phyloP scores from a whole-genome alignment of 2,797 vertebrate genomes.

The Odontamblyopus rebecca region DNA sequence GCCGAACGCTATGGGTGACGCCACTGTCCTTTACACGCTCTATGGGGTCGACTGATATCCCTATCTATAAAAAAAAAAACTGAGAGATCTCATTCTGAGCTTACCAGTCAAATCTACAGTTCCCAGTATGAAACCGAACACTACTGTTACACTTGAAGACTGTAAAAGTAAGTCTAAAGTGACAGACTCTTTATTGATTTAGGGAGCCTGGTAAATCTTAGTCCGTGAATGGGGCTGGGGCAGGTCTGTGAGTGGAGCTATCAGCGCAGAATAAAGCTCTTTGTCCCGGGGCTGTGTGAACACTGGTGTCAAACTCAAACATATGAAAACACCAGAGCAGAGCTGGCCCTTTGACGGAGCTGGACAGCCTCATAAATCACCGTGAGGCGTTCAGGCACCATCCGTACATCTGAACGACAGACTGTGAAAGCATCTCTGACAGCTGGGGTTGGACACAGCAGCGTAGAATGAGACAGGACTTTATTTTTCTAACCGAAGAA shows the following conservation, averaged over 20 bases:
- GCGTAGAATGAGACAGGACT: conserved; percentile 23
- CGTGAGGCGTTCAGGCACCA: conserved; percentile 44
- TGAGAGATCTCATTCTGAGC: too few species aligned
- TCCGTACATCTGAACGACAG: conserved; percentile 31
- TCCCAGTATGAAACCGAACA: not conserved
- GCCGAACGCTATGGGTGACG: too few species aligned
- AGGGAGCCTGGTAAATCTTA: not conserved
- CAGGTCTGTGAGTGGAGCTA: conserved; percentile 37
- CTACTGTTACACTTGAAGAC: conserved; percentile 9
- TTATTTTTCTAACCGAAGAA: conserved; percentile 45
- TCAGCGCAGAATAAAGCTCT: conserved; percentile 67
- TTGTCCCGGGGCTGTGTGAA: conserved; percentile 64
- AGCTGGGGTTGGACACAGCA: conserved; percentile 35
- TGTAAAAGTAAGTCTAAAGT: conserved; percentile 15
- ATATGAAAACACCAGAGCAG: conserved; percentile 59
- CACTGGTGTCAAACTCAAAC: conserved; percentile 60
- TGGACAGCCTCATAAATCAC: conserved; percentile 70
- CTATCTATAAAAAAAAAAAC: too few species aligned
- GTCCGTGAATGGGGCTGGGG: conserved; percentile 22
- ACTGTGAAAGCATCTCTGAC: conserved; percentile 57
- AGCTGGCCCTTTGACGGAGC: conserved; percentile 43
- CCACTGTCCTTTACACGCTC: too few species aligned
- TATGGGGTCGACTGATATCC: too few species aligned
- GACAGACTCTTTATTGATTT: conserved; percentile 30
- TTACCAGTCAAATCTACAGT: not conserved